Percentiles rank a stretch among this genome's conserved stretches.
Conservation (phyloP, 1,140 invertebrate species). For the Littorina saxatilis region DNA sequence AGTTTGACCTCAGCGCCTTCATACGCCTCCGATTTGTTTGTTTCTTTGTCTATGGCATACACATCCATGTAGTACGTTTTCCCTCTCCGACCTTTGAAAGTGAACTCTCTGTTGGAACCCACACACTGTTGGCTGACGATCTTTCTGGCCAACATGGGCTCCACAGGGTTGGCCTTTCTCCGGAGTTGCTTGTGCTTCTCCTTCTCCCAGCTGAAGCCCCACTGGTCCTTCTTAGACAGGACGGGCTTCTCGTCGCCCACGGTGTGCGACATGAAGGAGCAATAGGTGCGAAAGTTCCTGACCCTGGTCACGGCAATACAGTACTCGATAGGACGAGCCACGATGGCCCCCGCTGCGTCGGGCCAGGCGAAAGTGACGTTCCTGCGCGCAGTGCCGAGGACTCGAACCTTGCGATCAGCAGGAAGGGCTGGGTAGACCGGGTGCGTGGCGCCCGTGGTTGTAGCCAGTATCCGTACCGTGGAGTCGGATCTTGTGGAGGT, state of each 20-base stretch:
- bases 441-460: constrained; percentile 43
- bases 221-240: constrained; percentile 50
- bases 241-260: constrained; percentile 54
- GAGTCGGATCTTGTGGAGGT: constrained; percentile 49
- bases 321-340: constrained; percentile 57
- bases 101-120: constrained; percentile 65
- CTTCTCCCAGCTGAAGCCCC: constrained; percentile 65
- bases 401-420: constrained; percentile 45
- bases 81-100: constrained; percentile 60
- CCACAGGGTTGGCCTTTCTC: constrained; percentile 49
- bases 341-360: constrained; percentile 36
- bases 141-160: constrained; percentile 37
- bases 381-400: constrained; percentile 45
- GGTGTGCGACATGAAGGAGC: constrained; percentile 59
- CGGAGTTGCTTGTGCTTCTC: constrained; percentile 33
- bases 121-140: constrained; percentile 64
- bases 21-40: constrained; percentile 63
- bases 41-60: constrained; percentile 64
- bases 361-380: constrained; percentile 58
- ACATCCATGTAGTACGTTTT: constrained; percentile 72
- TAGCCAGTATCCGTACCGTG: constrained; percentile 52
- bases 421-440: constrained; percentile 59
- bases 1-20: constrained; percentile 57
- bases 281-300: constrained; percentile 63
- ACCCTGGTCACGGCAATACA: constrained; percentile 64